Conservation (phyloP, 2,797 vertebrate species). For the Paedocypris micromegethes region DNA sequence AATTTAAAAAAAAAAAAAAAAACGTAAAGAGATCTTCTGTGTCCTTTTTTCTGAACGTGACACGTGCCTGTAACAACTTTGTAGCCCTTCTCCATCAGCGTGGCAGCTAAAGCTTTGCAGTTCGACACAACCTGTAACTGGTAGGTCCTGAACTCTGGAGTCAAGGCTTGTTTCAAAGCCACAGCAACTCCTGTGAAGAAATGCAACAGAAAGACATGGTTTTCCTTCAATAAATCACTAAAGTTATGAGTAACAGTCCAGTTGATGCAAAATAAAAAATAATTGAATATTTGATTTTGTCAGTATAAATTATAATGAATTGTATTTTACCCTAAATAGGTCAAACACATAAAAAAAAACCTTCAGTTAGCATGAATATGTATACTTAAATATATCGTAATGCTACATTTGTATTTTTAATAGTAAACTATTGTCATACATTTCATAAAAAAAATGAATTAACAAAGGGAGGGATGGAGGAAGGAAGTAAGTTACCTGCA, state of each 20-base stretch:
- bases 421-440: too few relatives aligned
- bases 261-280: too few relatives aligned
- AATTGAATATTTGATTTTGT: too few relatives aligned
- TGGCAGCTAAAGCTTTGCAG: slow-evolving; percentile 71
- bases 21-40: neutral
- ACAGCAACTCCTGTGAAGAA: slow-evolving; percentile 80
- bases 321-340: too few relatives aligned
- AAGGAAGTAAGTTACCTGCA: slow-evolving; percentile 70
- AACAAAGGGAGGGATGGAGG: neutral
- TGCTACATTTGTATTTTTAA: too few relatives aligned
- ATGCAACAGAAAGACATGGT: neutral
- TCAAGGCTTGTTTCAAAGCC: slow-evolving; percentile 86
- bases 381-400: too few relatives aligned
- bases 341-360: too few relatives aligned
- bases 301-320: too few relatives aligned
- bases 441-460: too few relatives aligned
- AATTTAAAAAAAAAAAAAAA: neutral
- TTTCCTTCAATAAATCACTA: too few relatives aligned
- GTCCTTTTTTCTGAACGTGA: neutral
- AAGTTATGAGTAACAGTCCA: too few relatives aligned
- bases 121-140: slow-evolving; percentile 87
- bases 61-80: slow-evolving; percentile 84
- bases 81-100: slow-evolving; percentile 77
- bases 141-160: slow-evolving; percentile 84
- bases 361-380: too few relatives aligned